These are phyloP conservation scores for Ferrisia virgata DNA, from an alignment of 2,888 invertebrate genomes.

Conservation along the genomic window DNA sequence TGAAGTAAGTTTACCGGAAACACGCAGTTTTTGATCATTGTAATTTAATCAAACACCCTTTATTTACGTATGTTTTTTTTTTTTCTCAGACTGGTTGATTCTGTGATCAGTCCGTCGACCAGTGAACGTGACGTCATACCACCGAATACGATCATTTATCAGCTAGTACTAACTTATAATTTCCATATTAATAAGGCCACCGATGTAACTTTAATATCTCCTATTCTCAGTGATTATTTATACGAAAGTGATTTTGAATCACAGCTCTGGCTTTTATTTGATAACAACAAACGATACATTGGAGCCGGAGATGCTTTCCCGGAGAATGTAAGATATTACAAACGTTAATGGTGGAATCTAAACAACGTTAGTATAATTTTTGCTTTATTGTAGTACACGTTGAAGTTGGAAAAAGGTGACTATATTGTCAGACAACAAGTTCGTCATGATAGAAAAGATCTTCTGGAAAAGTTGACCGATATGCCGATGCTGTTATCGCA, in stretches of 20 bases:
- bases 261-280: constrained; percentile 95
- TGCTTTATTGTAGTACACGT: constrained; percentile 37
- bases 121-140: constrained; percentile 61
- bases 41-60: too few relatives aligned
- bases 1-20: constrained; percentile 56
- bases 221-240: constrained; percentile 78
- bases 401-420: constrained; percentile 63
- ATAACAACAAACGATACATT: constrained; percentile 81
- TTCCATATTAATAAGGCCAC: constrained; percentile 77
- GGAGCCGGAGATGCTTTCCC: constrained; percentile 88
- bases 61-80: too few relatives aligned
- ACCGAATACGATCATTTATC: constrained; percentile 64
- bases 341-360: not conserved
- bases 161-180: constrained; percentile 80
- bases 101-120: constrained; percentile 71
- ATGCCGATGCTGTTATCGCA: constrained; percentile 70
- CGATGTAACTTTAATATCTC: constrained; percentile 76
- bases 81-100: constrained; percentile 68
- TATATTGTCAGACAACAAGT: constrained; percentile 82
- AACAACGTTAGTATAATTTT: not conserved
- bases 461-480: constrained; percentile 82
- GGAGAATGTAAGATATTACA: constrained; percentile 59
- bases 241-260: constrained; percentile 96
- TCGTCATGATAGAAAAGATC: constrained; percentile 81
- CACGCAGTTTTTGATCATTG: not conserved